phyloP scores from a whole-genome alignment of 2,113 vertebrate species.

The Cynocephalus volans region DNA sequence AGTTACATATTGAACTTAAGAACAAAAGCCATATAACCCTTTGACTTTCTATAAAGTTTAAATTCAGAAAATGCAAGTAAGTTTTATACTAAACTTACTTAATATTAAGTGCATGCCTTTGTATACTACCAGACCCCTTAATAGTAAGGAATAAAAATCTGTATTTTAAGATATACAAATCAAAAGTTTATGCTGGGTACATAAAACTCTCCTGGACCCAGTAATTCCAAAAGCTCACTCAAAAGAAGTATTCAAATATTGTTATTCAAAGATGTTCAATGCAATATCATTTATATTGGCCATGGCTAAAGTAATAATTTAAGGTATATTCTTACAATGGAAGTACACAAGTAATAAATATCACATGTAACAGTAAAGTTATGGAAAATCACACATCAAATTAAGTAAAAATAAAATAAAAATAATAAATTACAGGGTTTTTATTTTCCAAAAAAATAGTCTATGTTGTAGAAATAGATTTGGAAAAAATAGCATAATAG shows the following conservation, averaged over 20 bases:
- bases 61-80: constrained; percentile 20
- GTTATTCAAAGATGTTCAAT: background rate
- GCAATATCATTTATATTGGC: background rate
- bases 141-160: background rate
- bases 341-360: background rate
- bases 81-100: background rate
- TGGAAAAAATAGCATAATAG: background rate
- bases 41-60: constrained; percentile 1
- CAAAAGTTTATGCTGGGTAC: background rate
- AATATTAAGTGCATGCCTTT: background rate
- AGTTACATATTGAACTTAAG: background rate
- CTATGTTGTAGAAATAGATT: background rate
- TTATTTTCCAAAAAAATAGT: background rate
- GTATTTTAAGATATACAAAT: constrained; percentile 12
- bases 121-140: background rate
- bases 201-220: background rate
- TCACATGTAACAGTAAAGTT: background rate
- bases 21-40: background rate
- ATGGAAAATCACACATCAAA: background rate
- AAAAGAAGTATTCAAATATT: constrained; percentile 14
- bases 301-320: background rate
- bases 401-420: background rate
- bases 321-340: background rate
- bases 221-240: background rate
- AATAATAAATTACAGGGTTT: background rate